Conservation (phyloP, 2,888 invertebrate species). For the Clusia tigrina region DNA sequence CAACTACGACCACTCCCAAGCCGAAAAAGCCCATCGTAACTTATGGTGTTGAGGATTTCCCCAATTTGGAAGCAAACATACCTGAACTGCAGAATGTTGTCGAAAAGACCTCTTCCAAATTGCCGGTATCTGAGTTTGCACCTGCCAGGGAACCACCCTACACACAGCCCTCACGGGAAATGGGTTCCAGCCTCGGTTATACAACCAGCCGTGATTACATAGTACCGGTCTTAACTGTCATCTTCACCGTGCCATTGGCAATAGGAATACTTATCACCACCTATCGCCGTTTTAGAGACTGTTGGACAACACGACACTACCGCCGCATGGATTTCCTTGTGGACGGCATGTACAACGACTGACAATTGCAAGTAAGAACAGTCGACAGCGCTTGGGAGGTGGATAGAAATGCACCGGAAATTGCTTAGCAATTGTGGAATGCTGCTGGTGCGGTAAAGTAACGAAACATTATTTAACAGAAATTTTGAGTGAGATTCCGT, state of each 20-base stretch:
- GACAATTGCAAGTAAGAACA: constrained; percentile 41
- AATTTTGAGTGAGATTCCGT: background rate
- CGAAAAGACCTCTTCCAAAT: constrained; percentile 20
- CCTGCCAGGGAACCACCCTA: constrained; percentile 43
- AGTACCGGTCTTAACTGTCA: constrained; percentile 77
- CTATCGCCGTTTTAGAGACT: constrained; percentile 77
- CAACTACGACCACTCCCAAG: constrained; percentile 57
- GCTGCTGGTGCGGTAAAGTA: background rate
- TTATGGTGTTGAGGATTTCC: constrained; percentile 63
- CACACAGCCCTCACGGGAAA: constrained; percentile 54
- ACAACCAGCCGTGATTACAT: constrained; percentile 72
- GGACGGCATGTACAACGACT: constrained; percentile 90
- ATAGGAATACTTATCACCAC: constrained; percentile 75
- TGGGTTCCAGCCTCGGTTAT: constrained; percentile 36
- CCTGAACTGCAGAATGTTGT: constrained; percentile 1
- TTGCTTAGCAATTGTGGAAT: constrained; percentile 19
- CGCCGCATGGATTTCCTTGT: constrained; percentile 87
- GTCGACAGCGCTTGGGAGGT: constrained; percentile 6
- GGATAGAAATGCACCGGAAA: constrained; percentile 18
- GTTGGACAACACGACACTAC: constrained; percentile 87
- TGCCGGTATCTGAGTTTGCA: constrained; percentile 28
- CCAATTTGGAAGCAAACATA: constrained; percentile 39
- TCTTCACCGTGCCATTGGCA: constrained; percentile 73
- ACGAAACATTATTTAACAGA: constrained; percentile 3
- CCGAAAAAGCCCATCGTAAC: constrained; percentile 68